A percentile compares a stretch with the other conserved stretches of the same genome.
Evolutionary conservation across 2,113 vertebrate genomes (phyloP).

Genomic region (Gymnarchus niloticus): DNA sequence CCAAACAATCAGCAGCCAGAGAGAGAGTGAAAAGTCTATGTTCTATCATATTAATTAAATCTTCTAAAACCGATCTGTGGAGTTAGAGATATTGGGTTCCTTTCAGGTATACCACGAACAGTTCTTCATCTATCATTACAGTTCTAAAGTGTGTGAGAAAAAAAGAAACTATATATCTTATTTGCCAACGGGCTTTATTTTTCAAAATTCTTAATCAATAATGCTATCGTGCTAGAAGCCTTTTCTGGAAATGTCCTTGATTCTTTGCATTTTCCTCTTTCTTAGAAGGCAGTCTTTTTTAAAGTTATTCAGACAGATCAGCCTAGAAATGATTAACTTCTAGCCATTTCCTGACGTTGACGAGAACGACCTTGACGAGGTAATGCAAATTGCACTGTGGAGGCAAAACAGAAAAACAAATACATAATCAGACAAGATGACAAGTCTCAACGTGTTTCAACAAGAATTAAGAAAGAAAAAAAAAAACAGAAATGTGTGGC

Average conservation of each 20-base stretch:
- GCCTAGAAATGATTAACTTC: background rate
- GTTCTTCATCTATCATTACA: background rate
- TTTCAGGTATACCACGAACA: background rate
- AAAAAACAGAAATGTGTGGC: background rate
- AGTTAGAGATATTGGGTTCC: background rate
- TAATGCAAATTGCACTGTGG: background rate
- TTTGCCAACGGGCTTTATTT: background rate
- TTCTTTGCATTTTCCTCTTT: background rate
- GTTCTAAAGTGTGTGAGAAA: background rate
- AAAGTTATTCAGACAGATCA: background rate
- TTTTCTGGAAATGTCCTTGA: background rate
- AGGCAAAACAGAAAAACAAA: background rate
- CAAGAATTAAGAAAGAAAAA: background rate
- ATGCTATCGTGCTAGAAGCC: background rate
- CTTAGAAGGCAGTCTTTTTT: background rate
- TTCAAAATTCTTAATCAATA: background rate
- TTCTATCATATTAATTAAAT: background rate
- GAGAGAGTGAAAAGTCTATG: background rate
- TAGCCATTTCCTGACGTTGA: background rate
- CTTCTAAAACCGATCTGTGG: background rate
- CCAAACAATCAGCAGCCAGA: background rate
- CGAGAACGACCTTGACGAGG: background rate
- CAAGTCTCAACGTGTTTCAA: background rate
- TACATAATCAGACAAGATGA: background rate
- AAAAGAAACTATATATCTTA: background rate